Base-by-base conservation (phyloP, 2,888 invertebrate genomes). In the Rutpela maculata region DNA sequence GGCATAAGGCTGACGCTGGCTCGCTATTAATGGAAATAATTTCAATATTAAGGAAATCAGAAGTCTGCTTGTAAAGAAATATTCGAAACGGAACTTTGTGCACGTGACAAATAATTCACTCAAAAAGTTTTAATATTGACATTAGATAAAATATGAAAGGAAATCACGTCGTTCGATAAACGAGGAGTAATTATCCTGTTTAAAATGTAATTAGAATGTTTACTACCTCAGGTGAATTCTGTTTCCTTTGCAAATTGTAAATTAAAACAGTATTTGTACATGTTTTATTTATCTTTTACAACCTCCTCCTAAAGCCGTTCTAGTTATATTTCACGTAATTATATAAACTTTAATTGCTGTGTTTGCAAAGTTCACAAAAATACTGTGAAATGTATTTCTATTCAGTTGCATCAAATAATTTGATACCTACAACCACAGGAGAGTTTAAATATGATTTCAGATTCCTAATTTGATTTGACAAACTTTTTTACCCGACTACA, bases 121-220 rank as follows among this genome's bases (percentile, higher is more conserved):
- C 7, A 12, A 43, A 43, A 43, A 43, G 38, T 43, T 43, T 43
- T 43, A 43, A 43, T 43, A 43, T 43, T 43, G 11, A 12, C 15
- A 38, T 38, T 43, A 43, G 7, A 43, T 43, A 1, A 15, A 43
- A 43, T 43, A 15, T 43, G 43, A 43, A 43, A 43, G 43, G 43
- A 43, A 43, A 43, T 12, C 7, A 43, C 11, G 43, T 43, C 43
- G 12, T 15, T 19, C 26, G 26, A 67, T 67, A 67, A 66, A 67
- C 22, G 35, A 11, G 38, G 50, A 17, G 66, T 35, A 73, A 57
- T 43, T 43, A 43, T 43, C 65, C 73, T 73, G 31, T 19, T 65
- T 56, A 3, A n/a, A 17, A 26, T 17, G 15, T 12, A 17, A 65
- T 43, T 43, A 18, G 35, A n/a, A 19, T 57, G 59, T 60, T 43